Percentiles rank a stretch among this genome's conserved stretches.
phyloP scores from a whole-genome alignment of 2,888 invertebrate genomes.

The Leptopilina myrica region DNA sequence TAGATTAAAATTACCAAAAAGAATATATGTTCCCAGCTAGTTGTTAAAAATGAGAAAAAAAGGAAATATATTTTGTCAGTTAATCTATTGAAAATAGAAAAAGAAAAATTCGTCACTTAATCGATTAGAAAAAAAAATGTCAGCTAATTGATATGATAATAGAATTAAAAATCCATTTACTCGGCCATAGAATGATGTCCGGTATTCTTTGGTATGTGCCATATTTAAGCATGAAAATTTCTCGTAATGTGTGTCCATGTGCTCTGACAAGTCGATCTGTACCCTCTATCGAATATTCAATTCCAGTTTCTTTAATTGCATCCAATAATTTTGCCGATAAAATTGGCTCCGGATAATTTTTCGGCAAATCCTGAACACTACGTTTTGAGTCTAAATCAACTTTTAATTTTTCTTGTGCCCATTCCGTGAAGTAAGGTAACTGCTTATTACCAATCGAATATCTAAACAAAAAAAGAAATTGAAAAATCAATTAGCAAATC shows the following conservation, averaged over 20 bases:
- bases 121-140: no score
- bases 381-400: slow-evolving; percentile 79
- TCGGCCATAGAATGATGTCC: slow-evolving; percentile 96
- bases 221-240: slow-evolving; percentile 87
- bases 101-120: no score
- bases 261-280: slow-evolving; percentile 91
- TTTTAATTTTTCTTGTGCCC: slow-evolving; percentile 87
- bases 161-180: slow-evolving; percentile 72
- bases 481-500: background rate
- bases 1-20: no score
- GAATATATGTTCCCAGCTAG: no score
- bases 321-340: slow-evolving; percentile 81
- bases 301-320: slow-evolving; percentile 78
- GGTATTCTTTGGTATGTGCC: slow-evolving; percentile 91
- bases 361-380: slow-evolving; percentile 79
- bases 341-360: slow-evolving; percentile 83
- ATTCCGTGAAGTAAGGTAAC: slow-evolving; percentile 88
- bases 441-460: slow-evolving; percentile 86
- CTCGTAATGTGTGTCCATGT: slow-evolving; percentile 95
- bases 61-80: no score
- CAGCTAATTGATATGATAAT: no score
- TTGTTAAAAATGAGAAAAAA: no score
- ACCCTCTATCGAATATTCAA: slow-evolving; percentile 84
- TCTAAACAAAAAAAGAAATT: slow-evolving; percentile 77
- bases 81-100: no score